phyloP scores from a whole-genome alignment of 2,113 vertebrate species.

The Periophthalmus modestus region DNA sequence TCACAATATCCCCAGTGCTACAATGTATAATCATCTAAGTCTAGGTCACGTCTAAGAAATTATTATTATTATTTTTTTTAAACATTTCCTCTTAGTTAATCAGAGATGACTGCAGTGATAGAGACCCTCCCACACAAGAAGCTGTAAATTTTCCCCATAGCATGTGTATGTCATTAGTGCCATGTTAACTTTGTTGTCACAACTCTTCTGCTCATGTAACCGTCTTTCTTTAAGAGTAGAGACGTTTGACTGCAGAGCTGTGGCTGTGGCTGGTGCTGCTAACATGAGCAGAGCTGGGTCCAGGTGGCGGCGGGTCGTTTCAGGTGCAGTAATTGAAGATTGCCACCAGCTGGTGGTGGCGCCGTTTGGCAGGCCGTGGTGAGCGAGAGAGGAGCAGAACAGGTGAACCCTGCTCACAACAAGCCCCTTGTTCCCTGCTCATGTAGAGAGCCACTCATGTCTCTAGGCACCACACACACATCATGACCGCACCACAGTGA shows the following conservation, averaged over 20 bases:
- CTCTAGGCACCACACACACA: constrained; percentile 40
- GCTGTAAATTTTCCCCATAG: constrained; percentile 8
- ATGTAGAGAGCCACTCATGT: constrained; percentile 53
- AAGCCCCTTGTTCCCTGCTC: constrained; percentile 61
- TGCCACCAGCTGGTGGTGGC: constrained; percentile 64
- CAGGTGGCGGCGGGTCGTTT: constrained; percentile 41
- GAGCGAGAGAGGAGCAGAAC: constrained; percentile 46
- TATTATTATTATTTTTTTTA: background rate
- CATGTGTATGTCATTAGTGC: constrained; percentile 33
- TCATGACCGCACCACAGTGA: constrained; percentile 41
- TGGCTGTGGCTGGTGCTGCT: constrained; percentile 22
- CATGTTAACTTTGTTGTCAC: constrained; percentile 11
- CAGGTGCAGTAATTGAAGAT: constrained; percentile 72
- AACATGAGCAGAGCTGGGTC: constrained; percentile 21
- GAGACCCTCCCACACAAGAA: background rate
- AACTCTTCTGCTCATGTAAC: constrained; percentile 1
- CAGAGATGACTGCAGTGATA: background rate
- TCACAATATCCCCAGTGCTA: no score
- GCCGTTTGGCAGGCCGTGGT: constrained; percentile 57
- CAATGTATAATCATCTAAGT: no score
- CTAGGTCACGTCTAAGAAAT: background rate
- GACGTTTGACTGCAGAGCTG: constrained; percentile 4
- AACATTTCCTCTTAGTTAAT: background rate
- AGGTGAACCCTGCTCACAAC: constrained; percentile 61
- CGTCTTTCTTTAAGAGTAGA: constrained; percentile 1